A percentile compares a stretch with the other conserved stretches of the same genome.
Conservation (phyloP, 2,113 vertebrate species). For the Neotoma lepida region DNA sequence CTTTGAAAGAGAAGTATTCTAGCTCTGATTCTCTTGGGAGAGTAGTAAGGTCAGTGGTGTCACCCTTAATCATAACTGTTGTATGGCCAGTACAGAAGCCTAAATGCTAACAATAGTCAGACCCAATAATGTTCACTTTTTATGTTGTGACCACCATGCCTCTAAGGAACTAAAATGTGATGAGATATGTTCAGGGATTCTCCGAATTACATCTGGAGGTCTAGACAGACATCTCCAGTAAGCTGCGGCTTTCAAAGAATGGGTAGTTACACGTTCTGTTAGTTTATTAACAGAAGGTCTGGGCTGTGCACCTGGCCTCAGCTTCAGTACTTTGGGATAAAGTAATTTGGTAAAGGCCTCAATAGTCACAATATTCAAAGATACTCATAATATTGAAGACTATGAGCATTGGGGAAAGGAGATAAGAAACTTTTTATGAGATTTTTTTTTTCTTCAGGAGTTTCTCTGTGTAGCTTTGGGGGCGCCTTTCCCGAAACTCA, state of each 20-base stretch:
- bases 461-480: too few species aligned
- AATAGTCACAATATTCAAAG: neutral
- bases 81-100: too few species aligned
- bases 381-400: neutral
- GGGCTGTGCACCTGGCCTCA: neutral
- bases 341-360: constrained; percentile 14
- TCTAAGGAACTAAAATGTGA: neutral
- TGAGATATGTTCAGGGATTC: neutral
- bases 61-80: neutral
- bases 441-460: neutral
- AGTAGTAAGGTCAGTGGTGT: neutral
- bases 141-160: neutral
- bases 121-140: neutral
- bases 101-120: neutral
- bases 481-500: too few species aligned
- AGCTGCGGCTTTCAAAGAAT: neutral
- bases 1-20: neutral
- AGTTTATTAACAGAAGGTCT: neutral
- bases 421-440: neutral
- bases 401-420: neutral
- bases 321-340: neutral
- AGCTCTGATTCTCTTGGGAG: constrained; percentile 7
- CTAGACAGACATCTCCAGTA: neutral
- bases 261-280: neutral
- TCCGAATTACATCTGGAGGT: neutral